A percentile compares a stretch with the other conserved stretches of the same genome.
phyloP scores from a whole-genome alignment of 2,888 invertebrate genomes.

The Petrolisthes cinctipes region DNA sequence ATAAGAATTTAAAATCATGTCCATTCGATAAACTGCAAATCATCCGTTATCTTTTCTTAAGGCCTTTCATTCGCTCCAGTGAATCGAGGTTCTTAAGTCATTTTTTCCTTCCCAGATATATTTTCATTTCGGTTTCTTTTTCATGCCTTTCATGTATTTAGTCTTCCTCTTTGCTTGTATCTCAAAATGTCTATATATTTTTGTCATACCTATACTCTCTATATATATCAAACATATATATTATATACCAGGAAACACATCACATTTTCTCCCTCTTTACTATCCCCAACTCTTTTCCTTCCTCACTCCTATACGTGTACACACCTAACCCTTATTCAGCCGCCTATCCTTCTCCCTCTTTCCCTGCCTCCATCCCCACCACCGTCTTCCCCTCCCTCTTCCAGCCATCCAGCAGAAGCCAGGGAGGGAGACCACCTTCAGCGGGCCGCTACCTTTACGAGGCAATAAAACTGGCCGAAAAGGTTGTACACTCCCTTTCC shows the following conservation, averaged over 20 bases:
- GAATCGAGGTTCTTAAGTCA: neutral
- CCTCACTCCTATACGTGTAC: too few relatives aligned
- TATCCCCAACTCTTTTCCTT: too few relatives aligned
- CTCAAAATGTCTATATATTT: neutral
- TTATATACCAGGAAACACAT: too few relatives aligned
- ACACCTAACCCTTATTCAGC: too few relatives aligned
- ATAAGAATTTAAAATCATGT: neutral
- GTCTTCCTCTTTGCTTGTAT: neutral
- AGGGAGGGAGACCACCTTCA: slow-evolving; percentile 44
- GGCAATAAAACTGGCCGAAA: slow-evolving; percentile 46
- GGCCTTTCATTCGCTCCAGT: neutral
- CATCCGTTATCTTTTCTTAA: neutral
- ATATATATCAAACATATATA: too few relatives aligned
- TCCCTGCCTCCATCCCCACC: neutral
- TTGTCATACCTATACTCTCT: neutral
- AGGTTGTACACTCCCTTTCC: slow-evolving; percentile 53
- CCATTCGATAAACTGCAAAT: neutral
- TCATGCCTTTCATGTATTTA: too few relatives aligned
- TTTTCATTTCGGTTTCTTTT: neutral
- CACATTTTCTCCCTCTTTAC: too few relatives aligned
- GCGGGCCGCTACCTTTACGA: slow-evolving; percentile 52
- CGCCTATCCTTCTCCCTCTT: neutral
- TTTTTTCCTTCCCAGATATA: neutral
- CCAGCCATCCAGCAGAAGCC: slow-evolving; percentile 29
- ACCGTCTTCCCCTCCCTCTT: neutral